Evolutionary conservation across 2,888 invertebrate species (phyloP), one percentile per base, ranked within the genome.

Genomic region (Cephus pygmeus): DNA sequence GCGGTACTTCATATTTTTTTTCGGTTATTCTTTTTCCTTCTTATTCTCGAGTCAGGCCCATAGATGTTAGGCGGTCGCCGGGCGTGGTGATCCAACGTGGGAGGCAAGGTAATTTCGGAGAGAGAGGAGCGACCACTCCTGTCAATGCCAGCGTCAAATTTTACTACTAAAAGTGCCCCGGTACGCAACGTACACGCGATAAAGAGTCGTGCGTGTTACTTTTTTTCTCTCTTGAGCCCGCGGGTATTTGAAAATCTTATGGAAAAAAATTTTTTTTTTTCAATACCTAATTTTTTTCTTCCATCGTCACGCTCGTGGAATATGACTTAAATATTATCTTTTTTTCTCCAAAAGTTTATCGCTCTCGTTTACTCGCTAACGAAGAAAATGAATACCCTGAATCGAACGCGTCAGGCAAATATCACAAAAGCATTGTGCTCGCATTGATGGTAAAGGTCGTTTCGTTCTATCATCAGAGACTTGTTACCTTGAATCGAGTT

Each of bases 361-460:
- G 23, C 23, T 56, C 34, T 71, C 71, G 31, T 71, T 71, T 31
- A 12, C 71, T 69, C 12, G 69, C 6, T 12, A 0, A 33, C 0
- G 71, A 31, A 1, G 12, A 71, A 12, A 71, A 12, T 12, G 4
- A 3, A 71, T 31, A 23, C 71, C 9, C 15, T 31, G 12, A 31
- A 71, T 33, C 33, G 33, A 31, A 33, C 34, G 6, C 23, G 71
- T 34, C 76, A 69, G 40, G 23, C 40, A 34, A 73, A 56, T 23
- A 75, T 68, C 68, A 75, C 56, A 75, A 76, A 76, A 12, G 79
- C 76, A 76, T 75, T 69, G 84, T 83, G 89, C 89, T 90, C 85
- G 90, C 90, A 91, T 91, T 91, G 91, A 91, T 87, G 85, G 89
- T 86, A 86, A 87, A 86, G 90, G 89, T 91, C 90, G 91, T 90